Percentiles rank a stretch among this genome's conserved stretches.
These are phyloP conservation scores for Lepidostoma basale DNA, from an alignment of 1,140 invertebrate genomes.

Conservation along the genomic window DNA sequence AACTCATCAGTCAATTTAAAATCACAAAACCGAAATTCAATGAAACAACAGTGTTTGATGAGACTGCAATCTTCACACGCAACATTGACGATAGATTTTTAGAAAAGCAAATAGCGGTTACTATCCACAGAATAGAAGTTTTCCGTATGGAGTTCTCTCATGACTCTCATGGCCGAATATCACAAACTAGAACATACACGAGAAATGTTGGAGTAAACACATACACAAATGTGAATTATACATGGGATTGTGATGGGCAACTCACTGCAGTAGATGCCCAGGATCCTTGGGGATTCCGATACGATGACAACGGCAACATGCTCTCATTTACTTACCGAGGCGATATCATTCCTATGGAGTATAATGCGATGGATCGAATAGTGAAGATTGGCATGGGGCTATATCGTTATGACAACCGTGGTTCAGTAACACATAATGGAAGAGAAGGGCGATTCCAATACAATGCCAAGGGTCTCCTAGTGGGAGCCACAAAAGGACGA, in stretches of 20 bases:
- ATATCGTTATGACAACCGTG: constrained; percentile 88
- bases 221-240: constrained; percentile 89
- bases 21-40: constrained; percentile 75
- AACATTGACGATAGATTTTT: constrained; percentile 81
- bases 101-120: constrained; percentile 80
- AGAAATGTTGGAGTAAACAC: constrained; percentile 86
- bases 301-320: constrained; percentile 94
- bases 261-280: constrained; percentile 86
- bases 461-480: constrained; percentile 88
- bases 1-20: constrained; percentile 81
- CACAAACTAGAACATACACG: constrained; percentile 86
- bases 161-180: constrained; percentile 81
- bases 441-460: constrained; percentile 92
- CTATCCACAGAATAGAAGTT: constrained; percentile 85
- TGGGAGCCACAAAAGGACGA: constrained; percentile 80
- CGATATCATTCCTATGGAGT: constrained; percentile 89
- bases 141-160: constrained; percentile 90
- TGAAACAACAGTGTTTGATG: constrained; percentile 83
- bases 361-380: constrained; percentile 87
- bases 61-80: constrained; percentile 83
- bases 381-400: constrained; percentile 89
- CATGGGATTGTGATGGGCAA: constrained; percentile 91
- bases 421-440: constrained; percentile 89
- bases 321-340: constrained; percentile 85
- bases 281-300: constrained; percentile 93